Conservation (phyloP, 2,888 invertebrate genomes). For the Parthenolecanium corni region DNA sequence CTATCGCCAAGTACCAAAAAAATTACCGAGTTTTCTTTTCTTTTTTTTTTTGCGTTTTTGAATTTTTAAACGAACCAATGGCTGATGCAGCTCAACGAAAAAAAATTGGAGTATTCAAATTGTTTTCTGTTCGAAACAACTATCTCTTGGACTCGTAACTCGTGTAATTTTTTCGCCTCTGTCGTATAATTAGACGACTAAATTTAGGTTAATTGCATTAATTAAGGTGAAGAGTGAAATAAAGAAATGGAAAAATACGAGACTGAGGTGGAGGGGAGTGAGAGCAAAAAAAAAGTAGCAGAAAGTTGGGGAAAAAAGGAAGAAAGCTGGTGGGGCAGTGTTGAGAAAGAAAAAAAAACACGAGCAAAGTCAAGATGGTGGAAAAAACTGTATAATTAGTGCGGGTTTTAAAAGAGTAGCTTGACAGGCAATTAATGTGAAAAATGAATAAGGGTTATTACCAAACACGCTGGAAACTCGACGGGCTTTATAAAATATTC, state of each 20-base stretch:
- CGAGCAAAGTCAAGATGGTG: not conserved
- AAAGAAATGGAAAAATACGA: not conserved
- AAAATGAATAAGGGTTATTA: conserved; percentile 27
- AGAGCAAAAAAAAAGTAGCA: not conserved
- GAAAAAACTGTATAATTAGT: conserved; percentile 22
- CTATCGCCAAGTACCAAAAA: too few species aligned
- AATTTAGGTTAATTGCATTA: conserved; percentile 29
- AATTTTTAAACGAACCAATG: too few species aligned
- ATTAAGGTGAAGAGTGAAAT: conserved; percentile 7
- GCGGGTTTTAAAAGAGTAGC: conserved; percentile 22
- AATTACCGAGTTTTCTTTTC: too few species aligned
- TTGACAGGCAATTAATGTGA: conserved; percentile 29
- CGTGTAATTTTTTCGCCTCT: conserved; percentile 21
- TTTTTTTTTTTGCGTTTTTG: too few species aligned
- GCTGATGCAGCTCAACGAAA: too few species aligned
- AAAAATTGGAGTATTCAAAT: not conserved
- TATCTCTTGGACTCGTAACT: conserved; percentile 14
- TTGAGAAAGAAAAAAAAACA: not conserved
- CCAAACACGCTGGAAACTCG: conserved; percentile 7
- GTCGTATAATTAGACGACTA: conserved; percentile 24
- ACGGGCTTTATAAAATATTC: not conserved
- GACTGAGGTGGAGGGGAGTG: not conserved
- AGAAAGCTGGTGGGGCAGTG: too few species aligned
- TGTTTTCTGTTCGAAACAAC: conserved; percentile 12
- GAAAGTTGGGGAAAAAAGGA: not conserved